Evolutionary conservation across 2,888 invertebrate species (phyloP), one percentile per base, ranked within the genome.

Genomic region (Cerceris ruficornis): DNA sequence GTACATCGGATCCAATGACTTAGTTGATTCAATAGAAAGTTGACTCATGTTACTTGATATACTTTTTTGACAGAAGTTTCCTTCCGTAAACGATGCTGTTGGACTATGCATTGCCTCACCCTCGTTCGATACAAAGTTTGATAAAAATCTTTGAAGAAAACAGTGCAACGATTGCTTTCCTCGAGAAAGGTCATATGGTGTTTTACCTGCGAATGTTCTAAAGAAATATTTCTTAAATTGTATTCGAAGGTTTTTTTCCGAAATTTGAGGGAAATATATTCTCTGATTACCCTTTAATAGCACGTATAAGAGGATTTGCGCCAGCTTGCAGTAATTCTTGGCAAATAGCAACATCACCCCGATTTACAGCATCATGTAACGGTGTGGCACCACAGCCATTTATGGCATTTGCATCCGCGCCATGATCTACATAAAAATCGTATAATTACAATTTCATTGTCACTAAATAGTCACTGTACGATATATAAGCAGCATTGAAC

Each of bases 381-480:
- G 95, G 94, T 2, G 94, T 94, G 39, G 94, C 94, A 6, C 95
- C 95, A 83, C 93, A 93, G 8, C 92, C 92, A 90, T 95, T 95
- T 77, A 93, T 91, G 46, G 93, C 91, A 90, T 95, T 94, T 13
- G 94, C 93, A 84, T 94, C 92, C 1, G 94, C 94, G 66, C 95
- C 95, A 80, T 94, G 92, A 58, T 94, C 95, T 94, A 11, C 2
- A 67, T 0, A 49, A 49, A 28, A 55, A 7, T 68, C 9, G n/a
- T 42, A 11, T 9, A 9, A 17, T 17, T 28, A 7, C 6, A n/a
- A n/a, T 58, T 39, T 17, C 1, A 54, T 39, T 9, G 15, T 59
- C 41, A 49, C 13, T 42, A 57, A 43, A 43, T 43, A 13, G 7
- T 50, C 28, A 2, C 6, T 46, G 2, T 17, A 8, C 41, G 42